Percentiles rank a stretch among this genome's conserved stretches.
Evolutionary conservation across 1,140 invertebrate genomes (phyloP).

Genomic region (Drosophila pruinosa): DNA sequence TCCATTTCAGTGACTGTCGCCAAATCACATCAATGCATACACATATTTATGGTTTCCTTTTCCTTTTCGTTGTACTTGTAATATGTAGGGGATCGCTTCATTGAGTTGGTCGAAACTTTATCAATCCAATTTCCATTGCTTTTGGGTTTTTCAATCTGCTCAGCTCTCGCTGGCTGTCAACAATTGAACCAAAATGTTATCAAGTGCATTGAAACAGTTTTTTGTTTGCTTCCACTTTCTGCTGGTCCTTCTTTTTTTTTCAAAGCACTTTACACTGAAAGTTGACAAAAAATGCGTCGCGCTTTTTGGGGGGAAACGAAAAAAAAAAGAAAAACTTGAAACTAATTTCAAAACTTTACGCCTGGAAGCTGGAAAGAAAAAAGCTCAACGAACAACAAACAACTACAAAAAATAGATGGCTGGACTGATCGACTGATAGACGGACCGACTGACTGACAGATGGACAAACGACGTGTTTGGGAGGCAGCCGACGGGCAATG

Average conservation of each 20-base stretch:
- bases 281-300: conserved; percentile 29
- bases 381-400: conserved; percentile 29
- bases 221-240: background rate
- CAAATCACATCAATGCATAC: background rate
- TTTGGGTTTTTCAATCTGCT: background rate
- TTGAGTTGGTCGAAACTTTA: background rate
- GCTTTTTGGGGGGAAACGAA: background rate
- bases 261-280: conserved; percentile 27
- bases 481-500: conserved; percentile 11
- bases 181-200: conserved; percentile 19
- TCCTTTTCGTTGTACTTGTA: no score
- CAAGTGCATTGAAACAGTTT: conserved; percentile 31
- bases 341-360: conserved; percentile 51
- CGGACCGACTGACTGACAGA: conserved; percentile 13
- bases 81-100: background rate
- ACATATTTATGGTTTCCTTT: background rate
- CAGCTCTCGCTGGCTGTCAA: background rate
- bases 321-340: conserved; percentile 44
- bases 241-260: conserved; percentile 4
- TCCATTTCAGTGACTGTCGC: background rate
- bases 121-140: background rate
- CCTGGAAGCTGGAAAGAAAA: conserved; percentile 23
- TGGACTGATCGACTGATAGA: conserved; percentile 19
- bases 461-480: conserved; percentile 8
- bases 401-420: conserved; percentile 30